Evolutionary conservation across 1,140 invertebrate genomes (phyloP).

Genomic region (Planococcus citri): DNA sequence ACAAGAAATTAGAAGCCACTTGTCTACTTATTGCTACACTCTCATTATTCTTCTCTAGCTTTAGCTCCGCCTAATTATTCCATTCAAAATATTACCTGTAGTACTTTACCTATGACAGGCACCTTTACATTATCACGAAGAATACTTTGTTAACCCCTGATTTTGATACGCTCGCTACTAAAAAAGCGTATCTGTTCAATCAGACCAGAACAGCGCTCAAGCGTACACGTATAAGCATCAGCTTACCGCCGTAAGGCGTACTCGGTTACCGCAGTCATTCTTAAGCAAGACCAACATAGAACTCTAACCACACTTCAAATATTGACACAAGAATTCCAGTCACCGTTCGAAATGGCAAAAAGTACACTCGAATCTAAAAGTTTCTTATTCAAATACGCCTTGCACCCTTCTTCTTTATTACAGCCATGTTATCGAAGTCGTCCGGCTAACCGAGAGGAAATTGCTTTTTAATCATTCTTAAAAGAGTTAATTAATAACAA

Average conservation of each 20-base stretch:
- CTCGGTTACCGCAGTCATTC: background rate
- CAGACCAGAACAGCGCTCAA: background rate
- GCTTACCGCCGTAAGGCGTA: constrained; percentile 12
- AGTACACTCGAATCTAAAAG: constrained; percentile 16
- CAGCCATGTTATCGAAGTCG: background rate
- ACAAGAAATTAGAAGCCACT: too few species aligned
- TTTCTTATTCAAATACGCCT: constrained; percentile 13
- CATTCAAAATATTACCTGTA: too few species aligned
- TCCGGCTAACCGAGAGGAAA: background rate
- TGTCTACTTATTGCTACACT: too few species aligned
- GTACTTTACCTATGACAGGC: too few species aligned
- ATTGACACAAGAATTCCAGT: constrained; percentile 15
- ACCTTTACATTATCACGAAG: too few species aligned
- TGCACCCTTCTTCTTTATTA: background rate
- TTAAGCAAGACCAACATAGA: constrained; percentile 7
- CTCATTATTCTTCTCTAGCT: too few species aligned
- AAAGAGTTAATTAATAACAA: background rate
- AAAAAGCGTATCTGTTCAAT: constrained; percentile 3
- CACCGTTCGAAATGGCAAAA: constrained; percentile 15
- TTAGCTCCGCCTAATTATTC: too few species aligned
- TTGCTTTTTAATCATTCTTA: background rate
- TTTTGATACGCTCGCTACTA: background rate
- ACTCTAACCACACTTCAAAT: constrained; percentile 13
- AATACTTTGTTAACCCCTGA: background rate
- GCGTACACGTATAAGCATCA: constrained; percentile 8